Base-by-base conservation (phyloP, 2,888 invertebrate species). In the Pogonocherus hispidulus region DNA sequence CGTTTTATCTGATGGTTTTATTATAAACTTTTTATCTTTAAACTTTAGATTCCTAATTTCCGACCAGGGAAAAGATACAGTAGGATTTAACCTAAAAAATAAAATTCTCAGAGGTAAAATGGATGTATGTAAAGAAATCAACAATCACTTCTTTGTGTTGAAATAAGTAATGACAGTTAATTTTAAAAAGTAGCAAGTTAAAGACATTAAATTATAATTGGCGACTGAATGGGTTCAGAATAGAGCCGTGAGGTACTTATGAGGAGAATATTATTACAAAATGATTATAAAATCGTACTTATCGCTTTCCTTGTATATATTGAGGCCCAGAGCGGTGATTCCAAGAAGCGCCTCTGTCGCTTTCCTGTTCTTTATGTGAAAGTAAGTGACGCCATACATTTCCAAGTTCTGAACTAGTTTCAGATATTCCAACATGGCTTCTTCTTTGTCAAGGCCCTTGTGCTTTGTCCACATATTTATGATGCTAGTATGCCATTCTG, bases 11-110 rank as follows among this genome's bases (percentile, higher is more conserved):
- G 97, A 97, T 66, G 98, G 98, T 87, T 99, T 99, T 83, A 99
- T 99, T 78, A 98, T 95, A 88, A 99, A 99, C 87, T 98, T 98
- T 85, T 96, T 94, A 87, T 99, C 99, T 86, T 97, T 98, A 89
- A 98, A 99, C 70, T 98, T 98, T 82, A 99, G 97, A 87, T 99
- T 99, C 80, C 98, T 93, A 85, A 99, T 99, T 88, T 99, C 99
- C 60, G 98, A 97, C 99, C 99, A 99, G 1, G 99, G 99, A 87
- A 99, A 99, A 44, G 98, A 97, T 85, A 98, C 97, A 87, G 97
- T 98, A 22, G 99, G 99, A 66, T 97, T 98, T 82, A 99, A 88
- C 84, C 94, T 93, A 87, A 44, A 87, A 85, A 52, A 56, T 49
- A 46, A 19, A 69, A 32, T 49, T 32, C n/a, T n/a, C n/a, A n/a